These are phyloP conservation scores for Campylomormyrus tamandua DNA, from an alignment of 2,113 vertebrate genomes.

Conservation along the genomic window DNA sequence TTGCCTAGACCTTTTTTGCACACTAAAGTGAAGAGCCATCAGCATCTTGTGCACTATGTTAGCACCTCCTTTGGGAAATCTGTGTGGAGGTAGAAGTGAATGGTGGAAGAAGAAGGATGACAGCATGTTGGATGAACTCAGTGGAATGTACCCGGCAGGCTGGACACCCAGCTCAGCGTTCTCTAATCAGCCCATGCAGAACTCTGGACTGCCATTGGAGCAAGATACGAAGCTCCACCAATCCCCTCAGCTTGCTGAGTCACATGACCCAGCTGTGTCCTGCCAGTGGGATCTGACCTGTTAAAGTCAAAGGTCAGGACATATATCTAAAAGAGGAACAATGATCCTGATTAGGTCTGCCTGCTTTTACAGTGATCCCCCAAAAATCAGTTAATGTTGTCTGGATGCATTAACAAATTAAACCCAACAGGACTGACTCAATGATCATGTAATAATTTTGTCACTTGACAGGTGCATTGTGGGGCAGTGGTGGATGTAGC, in stretches of 20 bases:
- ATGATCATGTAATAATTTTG: neutral
- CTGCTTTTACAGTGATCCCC: neutral
- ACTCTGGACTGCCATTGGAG: neutral
- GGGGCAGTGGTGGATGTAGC: neutral
- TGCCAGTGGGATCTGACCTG: neutral
- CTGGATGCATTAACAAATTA: neutral
- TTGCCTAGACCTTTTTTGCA: slow-evolving; percentile 62
- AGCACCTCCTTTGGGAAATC: neutral
- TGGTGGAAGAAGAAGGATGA: neutral
- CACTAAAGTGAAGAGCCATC: slow-evolving; percentile 37
- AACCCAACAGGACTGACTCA: neutral
- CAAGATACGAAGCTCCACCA: neutral
- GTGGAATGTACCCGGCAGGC: neutral
- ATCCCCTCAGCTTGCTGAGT: neutral
- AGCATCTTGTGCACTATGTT: slow-evolving; percentile 20
- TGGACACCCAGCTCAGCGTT: neutral
- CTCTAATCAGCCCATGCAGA: neutral
- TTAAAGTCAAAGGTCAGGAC: neutral
- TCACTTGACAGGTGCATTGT: neutral
- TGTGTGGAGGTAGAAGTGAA: neutral
- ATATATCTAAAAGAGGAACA: neutral
- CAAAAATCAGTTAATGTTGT: neutral
- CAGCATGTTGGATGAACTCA: slow-evolving; percentile 13
- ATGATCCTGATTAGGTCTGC: neutral
- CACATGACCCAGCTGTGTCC: neutral